Evolutionary conservation across 2,113 vertebrate species (phyloP), one percentile per base, ranked within the genome.

Genomic region (Osmerus mordax): DNA sequence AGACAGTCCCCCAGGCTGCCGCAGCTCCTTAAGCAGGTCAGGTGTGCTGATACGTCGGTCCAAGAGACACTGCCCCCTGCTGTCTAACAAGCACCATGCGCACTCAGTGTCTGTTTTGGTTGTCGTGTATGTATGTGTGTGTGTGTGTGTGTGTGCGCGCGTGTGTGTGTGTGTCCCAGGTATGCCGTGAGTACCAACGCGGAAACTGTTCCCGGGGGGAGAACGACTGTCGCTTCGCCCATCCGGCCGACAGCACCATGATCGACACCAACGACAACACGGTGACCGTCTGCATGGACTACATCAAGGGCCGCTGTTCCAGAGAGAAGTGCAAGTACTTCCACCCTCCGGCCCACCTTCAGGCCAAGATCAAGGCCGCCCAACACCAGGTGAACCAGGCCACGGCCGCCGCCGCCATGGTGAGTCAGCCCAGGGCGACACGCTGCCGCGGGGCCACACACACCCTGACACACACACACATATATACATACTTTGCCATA

Each of bases 331-430:
- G 97, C 95, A 99, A 99, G 94, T 99, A 99, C 84, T 99, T 99
- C 65, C 97, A 99, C 79, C 97, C 97, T 54, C 97, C 96, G 0
- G 95, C 96, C 71, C 96, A 99, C 71, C 95, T 98, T 92, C 97
- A 99, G 94, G 97, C 96, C 92, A 99, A 99, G 94, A 98, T 99
- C 84, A 99, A 99, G 93, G 97, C 97, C 84, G 93, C 97, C 73
- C 97, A 99, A 85, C 97, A 99, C 94, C 97, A 99, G 94, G 96
- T 99, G 94, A 99, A 98, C 94, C 96, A 99, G 90, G 96, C 97
- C 89, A 95, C 97, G 75, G 96, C 91, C 75, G 96, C 96, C 7
- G 96, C 96, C 69, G 96, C 97, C 93, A 98, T 99, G 96, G 96
- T 98, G 91, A 97, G 97, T 94, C 80, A 59, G 65, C 74, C 65